These are phyloP conservation scores for Lithobates sylvaticus DNA, from an alignment of 2,797 vertebrate genomes.

Conservation along the genomic window DNA sequence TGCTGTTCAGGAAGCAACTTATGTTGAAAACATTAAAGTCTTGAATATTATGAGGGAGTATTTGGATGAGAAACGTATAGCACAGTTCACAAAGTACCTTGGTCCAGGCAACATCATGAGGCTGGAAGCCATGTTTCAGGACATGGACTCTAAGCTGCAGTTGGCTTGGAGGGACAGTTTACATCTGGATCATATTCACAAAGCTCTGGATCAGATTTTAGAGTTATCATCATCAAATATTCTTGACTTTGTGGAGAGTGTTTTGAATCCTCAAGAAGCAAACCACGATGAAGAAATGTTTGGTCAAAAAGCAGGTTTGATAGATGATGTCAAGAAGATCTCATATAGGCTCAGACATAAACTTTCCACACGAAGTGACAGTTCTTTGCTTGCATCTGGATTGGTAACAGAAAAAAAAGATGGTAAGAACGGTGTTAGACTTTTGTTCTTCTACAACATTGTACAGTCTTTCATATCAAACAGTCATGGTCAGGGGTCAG, in stretches of 20 bases:
- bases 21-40: slow-evolving; percentile 73
- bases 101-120: slow-evolving; percentile 76
- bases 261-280: slow-evolving; percentile 78
- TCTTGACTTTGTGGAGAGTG: slow-evolving; percentile 83
- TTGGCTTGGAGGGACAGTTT: slow-evolving; percentile 69
- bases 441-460: too few relatives aligned
- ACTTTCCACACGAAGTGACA: slow-evolving; percentile 80
- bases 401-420: slow-evolving; percentile 3
- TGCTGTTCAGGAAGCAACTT: slow-evolving; percentile 64
- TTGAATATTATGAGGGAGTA: slow-evolving; percentile 82
- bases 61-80: slow-evolving; percentile 79
- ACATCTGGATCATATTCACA: slow-evolving; percentile 77
- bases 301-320: slow-evolving; percentile 83
- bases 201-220: slow-evolving; percentile 83
- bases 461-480: too few relatives aligned
- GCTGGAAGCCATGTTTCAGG: slow-evolving; percentile 86
- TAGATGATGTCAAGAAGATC: slow-evolving; percentile 91
- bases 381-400: slow-evolving; percentile 70
- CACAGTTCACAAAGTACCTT: slow-evolving; percentile 80
- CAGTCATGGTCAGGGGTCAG: too few relatives aligned
- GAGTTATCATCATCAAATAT: slow-evolving; percentile 85
- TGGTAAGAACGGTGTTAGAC: slow-evolving; percentile 71
- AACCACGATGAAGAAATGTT: slow-evolving; percentile 71
- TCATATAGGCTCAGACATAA: slow-evolving; percentile 88
- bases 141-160: slow-evolving; percentile 83